Percentiles rank a stretch among this genome's conserved stretches.
These are phyloP conservation scores for Sylvilagus floridanus DNA, from an alignment of 2,797 vertebrate genomes.

Conservation along the genomic window DNA sequence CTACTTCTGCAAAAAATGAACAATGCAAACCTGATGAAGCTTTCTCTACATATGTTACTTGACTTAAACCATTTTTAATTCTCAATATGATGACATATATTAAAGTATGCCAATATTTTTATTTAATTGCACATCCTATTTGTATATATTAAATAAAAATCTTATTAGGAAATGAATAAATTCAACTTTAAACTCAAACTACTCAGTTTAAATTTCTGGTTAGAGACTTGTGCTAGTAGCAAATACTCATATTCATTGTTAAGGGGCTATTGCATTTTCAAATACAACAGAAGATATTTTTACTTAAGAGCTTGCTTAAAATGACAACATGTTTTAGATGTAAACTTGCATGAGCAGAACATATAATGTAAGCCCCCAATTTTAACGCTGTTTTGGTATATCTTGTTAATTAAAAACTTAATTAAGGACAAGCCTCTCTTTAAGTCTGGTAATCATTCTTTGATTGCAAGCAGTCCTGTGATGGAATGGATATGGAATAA, in stretches of 20 bases:
- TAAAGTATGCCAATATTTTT: background rate
- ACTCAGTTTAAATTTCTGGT: conserved; percentile 5
- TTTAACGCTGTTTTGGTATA: conserved; percentile 36
- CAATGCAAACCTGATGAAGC: background rate
- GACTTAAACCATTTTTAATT: conserved; percentile 16
- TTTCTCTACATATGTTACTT: conserved; percentile 5
- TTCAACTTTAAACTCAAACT: conserved; percentile 6
- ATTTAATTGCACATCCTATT: conserved; percentile 22
- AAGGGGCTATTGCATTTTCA: background rate
- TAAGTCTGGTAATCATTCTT: background rate
- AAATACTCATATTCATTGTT: background rate
- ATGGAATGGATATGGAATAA: conserved; percentile 86
- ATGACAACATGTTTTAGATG: background rate
- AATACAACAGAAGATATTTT: conserved; percentile 41
- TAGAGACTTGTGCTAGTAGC: conserved; percentile 22
- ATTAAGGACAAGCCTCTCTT: background rate
- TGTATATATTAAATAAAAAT: background rate
- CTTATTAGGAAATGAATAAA: background rate
- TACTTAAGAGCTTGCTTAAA: background rate
- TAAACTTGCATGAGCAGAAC: background rate
- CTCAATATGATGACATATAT: background rate
- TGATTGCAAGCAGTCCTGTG: conserved; percentile 7
- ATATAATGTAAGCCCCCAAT: background rate
- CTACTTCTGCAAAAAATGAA: background rate
- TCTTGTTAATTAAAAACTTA: conserved; percentile 57